Evolutionary conservation across 2,888 invertebrate species (phyloP).

Genomic region (Graphium colonna): DNA sequence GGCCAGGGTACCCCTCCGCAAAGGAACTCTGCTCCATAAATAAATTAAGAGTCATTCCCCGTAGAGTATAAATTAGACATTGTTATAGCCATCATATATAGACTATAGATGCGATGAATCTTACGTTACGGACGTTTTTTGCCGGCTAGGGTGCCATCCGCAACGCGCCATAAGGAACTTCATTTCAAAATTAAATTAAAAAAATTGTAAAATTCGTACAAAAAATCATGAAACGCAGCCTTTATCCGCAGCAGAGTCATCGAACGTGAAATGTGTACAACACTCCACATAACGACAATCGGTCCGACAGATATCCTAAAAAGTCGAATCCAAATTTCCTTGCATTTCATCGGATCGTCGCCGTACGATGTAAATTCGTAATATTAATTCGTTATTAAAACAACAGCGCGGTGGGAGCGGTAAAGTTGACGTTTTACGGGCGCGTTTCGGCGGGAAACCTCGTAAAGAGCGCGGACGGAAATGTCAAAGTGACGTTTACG

Average conservation of each 20-base stretch:
- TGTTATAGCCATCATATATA: no score
- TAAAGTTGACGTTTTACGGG: conserved; percentile 68
- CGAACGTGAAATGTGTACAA: conserved; percentile 47
- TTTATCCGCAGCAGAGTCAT: conserved; percentile 39
- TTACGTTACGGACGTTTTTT: no score
- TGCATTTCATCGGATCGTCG: conserved; percentile 58
- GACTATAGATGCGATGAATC: no score
- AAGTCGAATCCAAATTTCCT: conserved; percentile 46
- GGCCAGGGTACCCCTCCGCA: no score
- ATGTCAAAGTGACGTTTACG: conserved; percentile 52
- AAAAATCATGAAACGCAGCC: no score
- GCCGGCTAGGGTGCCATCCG: no score
- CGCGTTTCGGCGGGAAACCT: conserved; percentile 49
- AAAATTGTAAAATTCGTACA: no score
- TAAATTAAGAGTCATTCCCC: neutral
- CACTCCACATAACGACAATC: conserved; percentile 46
- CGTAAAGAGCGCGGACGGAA: conserved; percentile 57
- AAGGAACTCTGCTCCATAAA: neutral
- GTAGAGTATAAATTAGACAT: no score
- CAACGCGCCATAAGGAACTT: no score
- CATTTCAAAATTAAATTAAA: no score
- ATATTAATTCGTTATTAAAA: conserved; percentile 75
- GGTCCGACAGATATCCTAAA: conserved; percentile 38
- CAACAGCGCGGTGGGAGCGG: conserved; percentile 58
- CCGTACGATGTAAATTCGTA: conserved; percentile 63